Evolutionary conservation across 2,797 vertebrate species (phyloP).

Genomic region (Synaphobranchus kaupii): DNA sequence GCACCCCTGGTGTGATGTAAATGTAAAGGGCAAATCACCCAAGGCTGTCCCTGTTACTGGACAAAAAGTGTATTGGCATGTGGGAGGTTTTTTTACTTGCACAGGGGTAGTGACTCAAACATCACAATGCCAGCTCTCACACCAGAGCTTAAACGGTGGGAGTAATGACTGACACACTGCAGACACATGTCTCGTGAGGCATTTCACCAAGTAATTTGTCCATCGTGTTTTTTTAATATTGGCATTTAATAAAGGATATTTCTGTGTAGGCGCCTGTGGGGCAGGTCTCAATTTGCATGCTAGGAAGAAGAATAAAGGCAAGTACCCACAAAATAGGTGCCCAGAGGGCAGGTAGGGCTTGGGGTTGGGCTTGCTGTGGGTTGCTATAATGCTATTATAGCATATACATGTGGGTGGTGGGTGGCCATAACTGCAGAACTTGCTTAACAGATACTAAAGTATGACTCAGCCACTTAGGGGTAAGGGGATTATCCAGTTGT

Average conservation of each 20-base stretch:
- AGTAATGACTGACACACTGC: background rate
- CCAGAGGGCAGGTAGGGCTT: no score
- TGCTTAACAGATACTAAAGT: background rate
- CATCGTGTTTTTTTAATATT: background rate
- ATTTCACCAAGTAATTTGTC: background rate
- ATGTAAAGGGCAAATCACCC: background rate
- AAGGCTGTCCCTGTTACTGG: background rate
- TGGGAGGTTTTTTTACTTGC: background rate
- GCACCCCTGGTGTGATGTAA: constrained; percentile 44
- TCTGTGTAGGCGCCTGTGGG: background rate
- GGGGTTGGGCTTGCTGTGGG: no score
- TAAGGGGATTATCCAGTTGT: background rate
- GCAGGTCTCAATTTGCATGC: background rate
- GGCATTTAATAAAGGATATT: background rate
- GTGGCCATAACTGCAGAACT: background rate
- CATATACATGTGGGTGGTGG: background rate
- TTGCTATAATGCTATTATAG: background rate
- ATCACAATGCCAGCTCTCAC: background rate
- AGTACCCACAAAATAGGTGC: background rate
- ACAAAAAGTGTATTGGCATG: background rate
- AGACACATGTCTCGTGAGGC: background rate
- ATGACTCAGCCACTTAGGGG: background rate
- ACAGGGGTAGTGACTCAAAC: background rate
- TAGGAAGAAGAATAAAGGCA: background rate
- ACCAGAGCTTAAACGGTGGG: background rate